phyloP scores from a whole-genome alignment of 2,113 vertebrate genomes.

The Epinephelus lanceolatus region DNA sequence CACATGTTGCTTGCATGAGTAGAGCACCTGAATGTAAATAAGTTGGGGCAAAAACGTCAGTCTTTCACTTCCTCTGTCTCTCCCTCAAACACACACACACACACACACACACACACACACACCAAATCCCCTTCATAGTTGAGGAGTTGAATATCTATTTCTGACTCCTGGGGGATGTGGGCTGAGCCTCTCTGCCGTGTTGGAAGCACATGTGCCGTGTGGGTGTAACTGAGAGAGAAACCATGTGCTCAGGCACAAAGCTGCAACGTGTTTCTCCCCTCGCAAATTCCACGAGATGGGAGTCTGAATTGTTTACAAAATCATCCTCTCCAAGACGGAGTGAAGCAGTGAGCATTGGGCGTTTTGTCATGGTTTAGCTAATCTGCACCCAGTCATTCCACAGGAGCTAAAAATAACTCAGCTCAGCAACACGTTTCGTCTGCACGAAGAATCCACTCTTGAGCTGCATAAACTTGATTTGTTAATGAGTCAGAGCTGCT shows the following conservation, averaged over 20 bases:
- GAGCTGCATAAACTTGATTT: background rate
- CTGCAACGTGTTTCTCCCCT: slow-evolving; percentile 65
- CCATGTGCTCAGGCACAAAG: slow-evolving; percentile 72
- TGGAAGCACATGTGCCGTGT: slow-evolving; percentile 73
- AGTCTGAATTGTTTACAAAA: slow-evolving; percentile 52
- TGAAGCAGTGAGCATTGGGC: slow-evolving; percentile 41
- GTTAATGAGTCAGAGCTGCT: slow-evolving; percentile 17
- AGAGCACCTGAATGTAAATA: slow-evolving; percentile 15
- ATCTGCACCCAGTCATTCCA: slow-evolving; percentile 50
- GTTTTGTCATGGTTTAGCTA: slow-evolving; percentile 62
- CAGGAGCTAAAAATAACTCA: slow-evolving; percentile 68
- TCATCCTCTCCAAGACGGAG: slow-evolving; percentile 35
- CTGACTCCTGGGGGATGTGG: slow-evolving; percentile 59
- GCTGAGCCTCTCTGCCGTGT: slow-evolving; percentile 46
- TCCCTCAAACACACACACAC: background rate
- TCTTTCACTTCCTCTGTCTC: background rate
- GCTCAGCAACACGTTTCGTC: slow-evolving; percentile 46
- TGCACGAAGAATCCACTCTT: slow-evolving; percentile 7
- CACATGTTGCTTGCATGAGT: slow-evolving; percentile 10
- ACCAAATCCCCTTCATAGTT: slow-evolving; percentile 6
- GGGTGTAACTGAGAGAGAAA: slow-evolving; percentile 60
- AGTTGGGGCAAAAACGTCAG: background rate
- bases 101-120: background rate
- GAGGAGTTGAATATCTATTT: slow-evolving; percentile 65
- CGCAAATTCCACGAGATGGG: slow-evolving; percentile 14